Evolutionary conservation across 2,113 vertebrate genomes (phyloP).

Genomic region (Pao palembangensis): DNA sequence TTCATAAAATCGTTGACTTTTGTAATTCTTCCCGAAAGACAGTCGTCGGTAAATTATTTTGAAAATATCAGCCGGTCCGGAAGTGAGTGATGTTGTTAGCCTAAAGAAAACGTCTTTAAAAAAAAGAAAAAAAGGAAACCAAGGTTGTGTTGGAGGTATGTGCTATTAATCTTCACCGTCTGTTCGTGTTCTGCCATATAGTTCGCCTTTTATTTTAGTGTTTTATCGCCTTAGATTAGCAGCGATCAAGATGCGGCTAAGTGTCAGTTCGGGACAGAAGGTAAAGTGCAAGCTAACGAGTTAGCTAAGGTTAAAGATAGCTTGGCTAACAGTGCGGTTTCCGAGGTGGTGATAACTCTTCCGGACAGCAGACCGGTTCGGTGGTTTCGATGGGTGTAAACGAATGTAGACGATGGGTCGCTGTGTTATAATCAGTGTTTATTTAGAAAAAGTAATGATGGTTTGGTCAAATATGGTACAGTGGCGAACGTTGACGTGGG

Average conservation of each 20-base stretch:
- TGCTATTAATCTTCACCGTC: neutral
- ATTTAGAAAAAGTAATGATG: no score
- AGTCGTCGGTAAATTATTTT: neutral
- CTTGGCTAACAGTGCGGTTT: conserved; percentile 36
- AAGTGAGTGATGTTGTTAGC: neutral
- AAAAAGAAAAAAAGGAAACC: conserved; percentile 57
- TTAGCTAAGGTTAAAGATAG: conserved; percentile 45
- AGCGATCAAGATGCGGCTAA: conserved; percentile 36
- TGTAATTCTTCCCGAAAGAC: neutral
- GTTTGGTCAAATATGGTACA: no score
- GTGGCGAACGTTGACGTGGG: no score
- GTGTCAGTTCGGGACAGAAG: conserved; percentile 45
- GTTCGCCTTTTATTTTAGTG: neutral
- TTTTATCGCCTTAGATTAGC: conserved; percentile 8
- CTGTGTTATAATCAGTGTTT: no score
- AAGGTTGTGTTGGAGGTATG: conserved; percentile 71
- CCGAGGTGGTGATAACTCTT: neutral
- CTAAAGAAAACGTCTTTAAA: conserved; percentile 39
- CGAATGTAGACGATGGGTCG: no score
- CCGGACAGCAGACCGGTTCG: no score
- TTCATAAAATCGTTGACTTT: neutral
- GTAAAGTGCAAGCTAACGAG: conserved; percentile 51
- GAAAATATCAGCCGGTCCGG: neutral
- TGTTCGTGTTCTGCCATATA: neutral
- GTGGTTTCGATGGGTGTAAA: no score